Percentiles rank a stretch among this genome's conserved stretches.
Conservation (phyloP, 2,888 invertebrate species). For the Eristalis arbustorum region DNA sequence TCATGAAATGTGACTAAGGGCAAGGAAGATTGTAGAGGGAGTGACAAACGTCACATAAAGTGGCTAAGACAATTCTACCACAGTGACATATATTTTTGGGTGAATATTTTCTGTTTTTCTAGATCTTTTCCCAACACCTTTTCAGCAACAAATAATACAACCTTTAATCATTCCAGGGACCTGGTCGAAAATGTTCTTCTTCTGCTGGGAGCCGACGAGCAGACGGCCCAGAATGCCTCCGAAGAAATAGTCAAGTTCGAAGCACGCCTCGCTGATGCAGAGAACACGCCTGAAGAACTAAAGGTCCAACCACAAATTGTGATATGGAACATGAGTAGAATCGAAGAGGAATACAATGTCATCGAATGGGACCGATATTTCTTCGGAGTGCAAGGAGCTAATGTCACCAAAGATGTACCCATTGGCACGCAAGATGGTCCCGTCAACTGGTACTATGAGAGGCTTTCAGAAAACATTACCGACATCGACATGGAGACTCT, state of each 20-base stretch:
- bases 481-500: conserved; percentile 43
- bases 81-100: too few species aligned
- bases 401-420: conserved; percentile 12
- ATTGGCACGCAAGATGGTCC: conserved; percentile 81
- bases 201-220: conserved; percentile 45
- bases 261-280: conserved; percentile 67
- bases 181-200: conserved; percentile 44
- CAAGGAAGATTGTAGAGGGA: too few species aligned
- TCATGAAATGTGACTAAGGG: too few species aligned
- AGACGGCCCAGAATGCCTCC: conserved; percentile 47
- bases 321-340: neutral
- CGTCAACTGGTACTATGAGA: conserved; percentile 76
- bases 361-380: conserved; percentile 69
- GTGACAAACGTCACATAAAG: too few species aligned
- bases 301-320: conserved; percentile 29
- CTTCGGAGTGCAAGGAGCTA: conserved; percentile 17
- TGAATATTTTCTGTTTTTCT: too few species aligned
- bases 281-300: conserved; percentile 40
- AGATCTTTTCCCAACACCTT: too few species aligned
- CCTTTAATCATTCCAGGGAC: conserved; percentile 43
- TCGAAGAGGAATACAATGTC: conserved; percentile 43
- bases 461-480: conserved; percentile 48
- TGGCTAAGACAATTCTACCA: too few species aligned
- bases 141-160: neutral
- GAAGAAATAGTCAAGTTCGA: conserved; percentile 71